Evolutionary conservation across 2,113 vertebrate genomes (phyloP).

Genomic region (Cryptotis parvus): DNA sequence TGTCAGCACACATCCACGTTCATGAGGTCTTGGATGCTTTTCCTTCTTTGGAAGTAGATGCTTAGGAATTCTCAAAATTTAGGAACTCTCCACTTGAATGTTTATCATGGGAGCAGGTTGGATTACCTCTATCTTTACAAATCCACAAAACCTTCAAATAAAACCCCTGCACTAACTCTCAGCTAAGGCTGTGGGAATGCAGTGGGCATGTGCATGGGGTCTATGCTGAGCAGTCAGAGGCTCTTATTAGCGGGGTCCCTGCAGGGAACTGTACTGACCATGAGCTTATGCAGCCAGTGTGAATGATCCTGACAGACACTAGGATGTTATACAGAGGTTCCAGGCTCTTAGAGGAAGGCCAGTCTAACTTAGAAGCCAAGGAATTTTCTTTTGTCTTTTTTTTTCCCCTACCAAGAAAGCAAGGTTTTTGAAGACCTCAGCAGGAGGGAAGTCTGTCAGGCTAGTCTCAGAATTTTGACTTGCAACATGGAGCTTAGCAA

Average conservation of each 20-base stretch:
- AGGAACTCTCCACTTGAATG: not conserved
- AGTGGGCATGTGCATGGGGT: not conserved
- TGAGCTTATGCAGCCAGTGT: not conserved
- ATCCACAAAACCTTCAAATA: not conserved
- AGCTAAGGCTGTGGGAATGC: not conserved
- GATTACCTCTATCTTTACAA: conserved; percentile 38
- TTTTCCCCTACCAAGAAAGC: conserved; percentile 55
- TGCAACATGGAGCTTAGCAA: not conserved
- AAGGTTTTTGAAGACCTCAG: conserved; percentile 41
- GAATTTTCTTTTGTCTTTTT: conserved; percentile 50
- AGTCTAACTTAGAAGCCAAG: conserved; percentile 52
- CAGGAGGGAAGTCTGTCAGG: conserved; percentile 13
- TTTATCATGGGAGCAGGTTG: not conserved
- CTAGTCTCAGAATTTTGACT: not conserved
- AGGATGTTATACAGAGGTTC: not conserved
- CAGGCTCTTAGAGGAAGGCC: conserved; percentile 23
- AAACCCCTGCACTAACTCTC: not conserved
- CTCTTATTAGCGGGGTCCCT: not conserved
- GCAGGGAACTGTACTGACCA: not conserved
- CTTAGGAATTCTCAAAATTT: conserved; percentile 30
- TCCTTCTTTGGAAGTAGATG: conserved; percentile 63
- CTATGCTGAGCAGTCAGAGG: not conserved
- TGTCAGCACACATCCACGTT: conserved; percentile 18
- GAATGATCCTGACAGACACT: not conserved
- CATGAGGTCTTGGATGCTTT: conserved; percentile 40